Evolutionary conservation across 2,888 invertebrate genomes (phyloP), one percentile per base, ranked within the genome.

Genomic region (Molanna angustata): DNA sequence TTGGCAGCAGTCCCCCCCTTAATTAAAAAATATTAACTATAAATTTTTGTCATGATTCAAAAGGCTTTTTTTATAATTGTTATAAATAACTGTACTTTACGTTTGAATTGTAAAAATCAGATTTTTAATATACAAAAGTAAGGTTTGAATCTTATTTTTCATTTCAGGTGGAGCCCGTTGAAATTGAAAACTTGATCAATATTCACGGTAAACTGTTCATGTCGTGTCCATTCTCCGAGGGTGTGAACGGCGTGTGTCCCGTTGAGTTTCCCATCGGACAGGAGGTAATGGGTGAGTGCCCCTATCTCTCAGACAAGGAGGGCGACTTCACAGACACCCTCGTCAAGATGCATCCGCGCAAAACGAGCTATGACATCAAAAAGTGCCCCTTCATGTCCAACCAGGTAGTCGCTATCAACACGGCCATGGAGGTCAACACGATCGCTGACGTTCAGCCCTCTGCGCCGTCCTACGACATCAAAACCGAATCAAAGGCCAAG

Each of bases 281-380:
- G 35, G 78, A 79, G 64, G 76, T 78, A 58, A 79, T 79, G 79
- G 80, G 79, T 11, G 71, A 79, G 63, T 80, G 80, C 62, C 80
- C 80, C 0, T 79, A 73, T 61, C 71, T 80, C 3, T 73, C 71
- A 49, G 67, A 67, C 9, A 66, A 69, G 42, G 57, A 67, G 1
- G 69, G 70, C 61, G 64, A 69, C 6, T 61, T 63, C 14, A 64
- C 67, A 21, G 46, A 57, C 6, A 31, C 41, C 11, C 27, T 57
- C 3, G 53, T 54, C 7, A 52, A 55, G 37, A 44, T 55, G 33
- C 59, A 59, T 48, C 54, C 53, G 7, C 43, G 46, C 17, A 42
- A 35, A 6, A 32, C 39, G 2, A 52, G 41, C 19, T 54, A 56
- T 19, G 58, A 60, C 16, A 58, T 58, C 11, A 56, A 53, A 21